phyloP scores from a whole-genome alignment of 2,113 vertebrate species.

The Blennius ocellaris region DNA sequence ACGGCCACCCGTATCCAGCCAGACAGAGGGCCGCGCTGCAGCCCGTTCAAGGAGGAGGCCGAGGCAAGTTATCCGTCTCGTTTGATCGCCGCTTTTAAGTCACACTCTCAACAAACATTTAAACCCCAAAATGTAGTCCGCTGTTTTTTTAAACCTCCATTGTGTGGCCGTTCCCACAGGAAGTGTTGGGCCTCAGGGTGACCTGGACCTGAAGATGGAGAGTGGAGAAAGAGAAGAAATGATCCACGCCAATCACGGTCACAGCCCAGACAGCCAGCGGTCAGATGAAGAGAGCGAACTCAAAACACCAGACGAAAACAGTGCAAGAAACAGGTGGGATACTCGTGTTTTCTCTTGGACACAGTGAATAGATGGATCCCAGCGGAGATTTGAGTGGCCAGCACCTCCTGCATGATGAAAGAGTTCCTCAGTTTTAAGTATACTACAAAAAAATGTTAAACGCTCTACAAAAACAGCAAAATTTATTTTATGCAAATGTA shows the following conservation, averaged over 20 bases:
- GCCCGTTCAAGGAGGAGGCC: constrained; percentile 45
- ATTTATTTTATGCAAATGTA: too few species aligned
- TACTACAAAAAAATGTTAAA: neutral
- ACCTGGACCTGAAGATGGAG: constrained; percentile 92
- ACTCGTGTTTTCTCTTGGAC: neutral
- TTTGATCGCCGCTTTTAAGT: neutral
- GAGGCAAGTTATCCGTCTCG: constrained; percentile 27
- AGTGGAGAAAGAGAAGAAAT: constrained; percentile 89
- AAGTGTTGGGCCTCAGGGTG: constrained; percentile 76
- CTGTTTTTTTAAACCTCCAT: neutral
- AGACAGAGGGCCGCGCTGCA: constrained; percentile 62
- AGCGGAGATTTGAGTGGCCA: too few species aligned
- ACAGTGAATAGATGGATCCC: too few species aligned
- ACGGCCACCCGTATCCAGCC: constrained; percentile 65
- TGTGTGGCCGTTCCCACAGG: constrained; percentile 46
- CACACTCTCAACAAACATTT: too few species aligned
- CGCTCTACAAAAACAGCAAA: too few species aligned
- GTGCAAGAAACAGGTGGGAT: constrained; percentile 83
- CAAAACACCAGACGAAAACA: constrained; percentile 88
- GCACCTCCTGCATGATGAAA: neutral
- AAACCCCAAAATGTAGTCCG: too few species aligned
- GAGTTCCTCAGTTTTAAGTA: neutral
- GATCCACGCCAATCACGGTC: constrained; percentile 84
- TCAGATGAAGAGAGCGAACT: constrained; percentile 94
- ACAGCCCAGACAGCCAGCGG: constrained; percentile 93